phyloP scores from a whole-genome alignment of 2,113 vertebrate species.

The Delphinapterus leucas region DNA sequence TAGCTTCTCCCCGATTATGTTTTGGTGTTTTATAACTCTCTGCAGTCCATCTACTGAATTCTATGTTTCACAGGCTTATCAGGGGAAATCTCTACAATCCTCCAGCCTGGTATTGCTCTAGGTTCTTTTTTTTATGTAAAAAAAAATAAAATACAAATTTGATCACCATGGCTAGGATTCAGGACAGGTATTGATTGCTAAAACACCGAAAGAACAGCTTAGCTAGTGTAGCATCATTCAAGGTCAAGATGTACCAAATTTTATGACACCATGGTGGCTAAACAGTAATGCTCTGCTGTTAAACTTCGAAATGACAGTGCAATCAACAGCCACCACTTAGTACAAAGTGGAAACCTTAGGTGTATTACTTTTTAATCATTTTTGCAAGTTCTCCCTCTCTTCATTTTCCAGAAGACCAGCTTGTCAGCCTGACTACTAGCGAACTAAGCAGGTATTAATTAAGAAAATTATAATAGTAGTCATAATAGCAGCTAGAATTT shows the following conservation, averaged over 20 bases:
- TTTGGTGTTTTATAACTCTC: conserved; percentile 9
- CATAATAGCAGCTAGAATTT: neutral
- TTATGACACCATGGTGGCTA: neutral
- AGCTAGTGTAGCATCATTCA: neutral
- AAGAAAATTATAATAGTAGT: neutral
- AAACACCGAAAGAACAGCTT: neutral
- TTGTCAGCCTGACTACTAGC: neutral
- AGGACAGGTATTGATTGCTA: neutral
- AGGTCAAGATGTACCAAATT: neutral
- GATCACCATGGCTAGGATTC: neutral
- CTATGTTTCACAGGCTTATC: neutral
- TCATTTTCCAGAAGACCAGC: neutral
- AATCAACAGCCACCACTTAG: neutral
- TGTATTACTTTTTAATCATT: neutral
- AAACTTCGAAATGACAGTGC: neutral
- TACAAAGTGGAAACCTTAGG: neutral
- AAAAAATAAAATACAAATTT: conserved; percentile 43
- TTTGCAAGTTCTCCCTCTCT: neutral
- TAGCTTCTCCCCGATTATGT: neutral
- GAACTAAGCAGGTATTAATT: neutral
- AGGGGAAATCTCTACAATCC: neutral
- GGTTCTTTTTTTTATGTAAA: neutral
- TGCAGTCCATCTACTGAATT: neutral
- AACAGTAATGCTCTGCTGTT: neutral
- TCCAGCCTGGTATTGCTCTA: neutral